Percentiles rank a stretch among this genome's conserved stretches.
These are phyloP conservation scores for Babyrousa celebensis DNA, from an alignment of 2,797 vertebrate genomes.

Conservation along the genomic window DNA sequence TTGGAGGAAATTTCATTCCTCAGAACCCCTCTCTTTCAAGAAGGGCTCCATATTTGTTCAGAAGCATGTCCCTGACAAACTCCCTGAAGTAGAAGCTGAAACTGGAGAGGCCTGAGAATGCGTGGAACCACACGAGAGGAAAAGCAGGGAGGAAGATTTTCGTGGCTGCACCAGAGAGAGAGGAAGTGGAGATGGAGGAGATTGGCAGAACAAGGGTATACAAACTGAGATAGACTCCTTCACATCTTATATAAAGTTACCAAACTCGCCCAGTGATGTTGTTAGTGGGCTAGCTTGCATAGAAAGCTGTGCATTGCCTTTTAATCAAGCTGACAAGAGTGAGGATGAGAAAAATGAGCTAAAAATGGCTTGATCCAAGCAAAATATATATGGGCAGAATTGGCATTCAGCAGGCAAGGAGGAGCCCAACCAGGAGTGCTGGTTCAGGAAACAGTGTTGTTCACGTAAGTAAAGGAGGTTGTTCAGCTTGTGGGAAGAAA, in stretches of 20 bases:
- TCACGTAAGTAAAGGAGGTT: rapidly evolving
- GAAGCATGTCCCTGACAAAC: not conserved
- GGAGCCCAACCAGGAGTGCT: not conserved
- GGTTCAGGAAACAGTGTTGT: not conserved
- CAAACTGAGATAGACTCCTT: rapidly evolving
- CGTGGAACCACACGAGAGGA: not conserved
- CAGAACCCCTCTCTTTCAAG: not conserved
- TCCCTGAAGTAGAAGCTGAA: not conserved
- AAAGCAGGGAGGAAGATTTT: not conserved
- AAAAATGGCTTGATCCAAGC: not conserved
- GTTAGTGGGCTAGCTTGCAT: not conserved
- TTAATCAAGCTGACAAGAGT: not conserved
- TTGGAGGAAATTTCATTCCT: not conserved
- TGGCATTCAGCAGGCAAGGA: rapidly evolving
- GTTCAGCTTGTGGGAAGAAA: not conserved
- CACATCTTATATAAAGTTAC: not conserved
- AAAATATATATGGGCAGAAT: rapidly evolving
- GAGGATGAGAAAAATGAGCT: not conserved
- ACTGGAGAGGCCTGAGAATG: rapidly evolving
- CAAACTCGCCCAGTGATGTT: not conserved
- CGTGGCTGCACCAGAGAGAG: not conserved
- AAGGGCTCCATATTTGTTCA: not conserved
- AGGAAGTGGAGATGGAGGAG: not conserved
- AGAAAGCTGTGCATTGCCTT: not conserved
- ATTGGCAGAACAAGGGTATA: not conserved